A percentile compares a stretch with the other conserved stretches of the same genome.
phyloP scores from a whole-genome alignment of 2,888 invertebrate genomes.

The Plagodis pulveraria region DNA sequence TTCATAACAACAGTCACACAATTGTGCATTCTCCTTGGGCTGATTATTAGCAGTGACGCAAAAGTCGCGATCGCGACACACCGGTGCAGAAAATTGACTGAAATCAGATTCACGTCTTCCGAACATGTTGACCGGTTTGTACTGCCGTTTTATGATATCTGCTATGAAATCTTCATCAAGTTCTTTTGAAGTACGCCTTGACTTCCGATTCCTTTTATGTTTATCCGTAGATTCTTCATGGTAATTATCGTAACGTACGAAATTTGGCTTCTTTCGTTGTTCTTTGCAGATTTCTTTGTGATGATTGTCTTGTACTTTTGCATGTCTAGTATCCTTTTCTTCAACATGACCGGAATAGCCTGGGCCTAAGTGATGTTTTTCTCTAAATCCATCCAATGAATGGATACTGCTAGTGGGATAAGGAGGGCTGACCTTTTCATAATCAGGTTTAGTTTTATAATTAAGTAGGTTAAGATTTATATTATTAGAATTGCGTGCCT shows the following conservation, averaged over 20 bases:
- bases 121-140: constrained; percentile 67
- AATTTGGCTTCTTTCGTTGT: constrained; percentile 35
- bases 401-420: constrained; percentile 58
- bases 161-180: constrained; percentile 69
- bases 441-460: constrained; percentile 47
- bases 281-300: constrained; percentile 40
- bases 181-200: constrained; percentile 40
- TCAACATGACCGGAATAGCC: constrained; percentile 34
- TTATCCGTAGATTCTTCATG: constrained; percentile 38
- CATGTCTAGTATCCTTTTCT: constrained; percentile 34
- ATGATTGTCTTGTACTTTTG: constrained; percentile 35
- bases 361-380: constrained; percentile 29
- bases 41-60: constrained; percentile 42
- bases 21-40: constrained; percentile 52
- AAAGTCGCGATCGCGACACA: constrained; percentile 71
- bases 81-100: constrained; percentile 72
- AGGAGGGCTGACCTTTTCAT: constrained; percentile 44
- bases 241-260: constrained; percentile 33
- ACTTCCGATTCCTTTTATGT: constrained; percentile 38
- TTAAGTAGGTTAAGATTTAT: constrained; percentile 41
- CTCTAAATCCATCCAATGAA: constrained; percentile 49
- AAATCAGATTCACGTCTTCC: constrained; percentile 60
- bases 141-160: constrained; percentile 71
- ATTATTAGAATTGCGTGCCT: constrained; percentile 34
- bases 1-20: constrained; percentile 64